Conservation (phyloP, 2,113 vertebrate species). For the Larimichthys polyactis region DNA sequence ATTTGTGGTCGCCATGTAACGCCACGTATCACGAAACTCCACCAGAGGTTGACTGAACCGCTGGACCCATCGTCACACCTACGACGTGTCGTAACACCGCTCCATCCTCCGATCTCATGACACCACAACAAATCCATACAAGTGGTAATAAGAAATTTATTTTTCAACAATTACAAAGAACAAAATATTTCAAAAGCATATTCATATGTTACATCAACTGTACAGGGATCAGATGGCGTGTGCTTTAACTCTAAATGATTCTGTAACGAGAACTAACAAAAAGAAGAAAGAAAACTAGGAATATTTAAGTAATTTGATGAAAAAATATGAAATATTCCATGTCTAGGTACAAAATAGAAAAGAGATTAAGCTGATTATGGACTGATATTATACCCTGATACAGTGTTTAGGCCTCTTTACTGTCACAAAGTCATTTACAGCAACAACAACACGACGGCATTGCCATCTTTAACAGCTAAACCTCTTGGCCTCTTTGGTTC, state of each 20-base stretch:
- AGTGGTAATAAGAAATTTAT: slow-evolving; percentile 85
- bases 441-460: slow-evolving; percentile 81
- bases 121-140: slow-evolving; percentile 19
- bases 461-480: slow-evolving; percentile 90
- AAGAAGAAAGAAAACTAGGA: slow-evolving; percentile 88
- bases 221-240: slow-evolving; percentile 93
- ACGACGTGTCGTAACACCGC: too few relatives aligned
- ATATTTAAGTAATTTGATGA: slow-evolving; percentile 78
- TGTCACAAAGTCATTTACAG: slow-evolving; percentile 88
- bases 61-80: not conserved
- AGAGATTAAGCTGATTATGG: slow-evolving; percentile 88
- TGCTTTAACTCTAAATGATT: slow-evolving; percentile 92
- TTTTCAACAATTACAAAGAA: slow-evolving; percentile 83
- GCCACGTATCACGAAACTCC: not conserved
- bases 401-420: slow-evolving; percentile 90
- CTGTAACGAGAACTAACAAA: slow-evolving; percentile 89
- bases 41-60: not conserved
- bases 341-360: slow-evolving; percentile 89
- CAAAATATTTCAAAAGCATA: slow-evolving; percentile 82
- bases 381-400: slow-evolving; percentile 93
- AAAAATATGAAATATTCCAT: slow-evolving; percentile 86
- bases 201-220: slow-evolving; percentile 94
- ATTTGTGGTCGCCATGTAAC: not conserved
- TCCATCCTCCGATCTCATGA: not conserved
- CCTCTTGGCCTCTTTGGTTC: slow-evolving; percentile 98